These are phyloP conservation scores for Nephila pilipes DNA, from an alignment of 1,140 invertebrate genomes.

Conservation along the genomic window DNA sequence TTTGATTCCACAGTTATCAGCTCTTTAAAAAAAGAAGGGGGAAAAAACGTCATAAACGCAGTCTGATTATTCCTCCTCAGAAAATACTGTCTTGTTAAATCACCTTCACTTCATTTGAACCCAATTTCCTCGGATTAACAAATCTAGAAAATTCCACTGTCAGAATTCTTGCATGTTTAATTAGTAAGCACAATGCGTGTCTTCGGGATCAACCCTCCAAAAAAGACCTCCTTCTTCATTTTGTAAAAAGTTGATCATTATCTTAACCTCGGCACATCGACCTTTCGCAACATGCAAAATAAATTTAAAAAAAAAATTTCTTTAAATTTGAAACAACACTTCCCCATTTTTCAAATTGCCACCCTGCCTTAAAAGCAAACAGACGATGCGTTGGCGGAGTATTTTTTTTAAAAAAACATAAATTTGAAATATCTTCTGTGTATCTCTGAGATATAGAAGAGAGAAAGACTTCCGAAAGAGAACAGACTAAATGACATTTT, in stretches of 20 bases:
- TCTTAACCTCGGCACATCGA: background rate
- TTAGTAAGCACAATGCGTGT: background rate
- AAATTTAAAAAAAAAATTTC: background rate
- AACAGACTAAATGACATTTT: background rate
- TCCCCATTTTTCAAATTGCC: background rate
- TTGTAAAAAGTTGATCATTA: background rate
- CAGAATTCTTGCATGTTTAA: background rate
- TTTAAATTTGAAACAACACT: background rate
- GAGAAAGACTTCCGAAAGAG: background rate
- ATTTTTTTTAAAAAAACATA: background rate
- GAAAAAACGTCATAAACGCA: too few relatives aligned
- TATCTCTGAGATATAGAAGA: background rate
- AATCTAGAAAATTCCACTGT: background rate
- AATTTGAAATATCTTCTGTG: background rate
- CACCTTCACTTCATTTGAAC: background rate
- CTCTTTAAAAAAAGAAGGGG: too few relatives aligned
- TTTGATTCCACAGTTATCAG: too few relatives aligned
- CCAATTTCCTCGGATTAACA: background rate
- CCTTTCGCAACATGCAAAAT: background rate
- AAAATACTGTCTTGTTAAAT: background rate
- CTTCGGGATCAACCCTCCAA: background rate
- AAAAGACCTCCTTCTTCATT: background rate
- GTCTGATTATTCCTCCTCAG: too few relatives aligned
- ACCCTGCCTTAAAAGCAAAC: constrained; percentile 23
- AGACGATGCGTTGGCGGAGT: background rate